These are phyloP conservation scores for Cremastinae sp. DNA, from an alignment of 2,888 invertebrate genomes.

Conservation along the genomic window DNA sequence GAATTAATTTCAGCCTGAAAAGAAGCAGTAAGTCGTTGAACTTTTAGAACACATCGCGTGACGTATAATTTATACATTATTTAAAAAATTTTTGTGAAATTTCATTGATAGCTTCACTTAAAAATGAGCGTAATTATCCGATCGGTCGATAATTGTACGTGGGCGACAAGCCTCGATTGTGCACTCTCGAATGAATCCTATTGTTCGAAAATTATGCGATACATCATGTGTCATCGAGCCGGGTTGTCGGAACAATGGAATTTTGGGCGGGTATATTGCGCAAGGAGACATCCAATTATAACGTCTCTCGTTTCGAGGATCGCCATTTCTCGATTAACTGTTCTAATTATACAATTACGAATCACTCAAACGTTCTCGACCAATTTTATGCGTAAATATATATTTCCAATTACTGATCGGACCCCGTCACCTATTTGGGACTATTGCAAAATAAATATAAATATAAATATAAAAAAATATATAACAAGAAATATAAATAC, in stretches of 20 bases:
- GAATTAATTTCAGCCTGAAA: too few relatives aligned
- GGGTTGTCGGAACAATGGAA: conserved; percentile 1
- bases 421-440: too few relatives aligned
- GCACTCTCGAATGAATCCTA: not conserved
- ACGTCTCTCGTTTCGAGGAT: conserved; percentile 5
- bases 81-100: too few relatives aligned
- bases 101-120: too few relatives aligned
- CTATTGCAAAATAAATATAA: too few relatives aligned
- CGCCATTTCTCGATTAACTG: conserved; percentile 35
- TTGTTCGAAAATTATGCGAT: conserved; percentile 6
- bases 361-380: not conserved
- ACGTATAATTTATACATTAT: too few relatives aligned
- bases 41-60: too few relatives aligned
- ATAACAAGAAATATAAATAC: too few relatives aligned
- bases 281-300: conserved; percentile 38
- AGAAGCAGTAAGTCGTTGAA: too few relatives aligned
- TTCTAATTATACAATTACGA: conserved; percentile 15
- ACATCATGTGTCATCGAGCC: conserved; percentile 1
- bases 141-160: too few relatives aligned
- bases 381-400: not conserved
- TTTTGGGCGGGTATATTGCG: conserved; percentile 7
- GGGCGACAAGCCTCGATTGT: not conserved
- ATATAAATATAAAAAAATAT: not conserved
- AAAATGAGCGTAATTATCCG: too few relatives aligned
- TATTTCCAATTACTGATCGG: not conserved